Conservation (phyloP, 2,888 invertebrate species). For the Leucoma salicis region DNA sequence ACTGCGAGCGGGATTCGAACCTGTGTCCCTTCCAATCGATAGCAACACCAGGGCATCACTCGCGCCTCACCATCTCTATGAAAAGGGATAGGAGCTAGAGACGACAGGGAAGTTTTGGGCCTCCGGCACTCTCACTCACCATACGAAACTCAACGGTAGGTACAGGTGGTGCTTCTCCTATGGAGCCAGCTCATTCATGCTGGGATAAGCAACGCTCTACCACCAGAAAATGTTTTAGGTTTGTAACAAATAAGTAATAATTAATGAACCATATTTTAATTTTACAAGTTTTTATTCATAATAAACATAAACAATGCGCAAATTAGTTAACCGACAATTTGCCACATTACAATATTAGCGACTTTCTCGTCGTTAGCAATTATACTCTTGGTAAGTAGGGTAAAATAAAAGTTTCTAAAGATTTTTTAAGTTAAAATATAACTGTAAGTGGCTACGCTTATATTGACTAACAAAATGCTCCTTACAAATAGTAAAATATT, state of each 20-base stretch:
- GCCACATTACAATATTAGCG: slow-evolving; percentile 49
- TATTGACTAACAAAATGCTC: slow-evolving; percentile 69
- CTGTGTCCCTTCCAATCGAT: too few relatives aligned
- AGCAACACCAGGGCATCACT: too few relatives aligned
- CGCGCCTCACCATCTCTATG: too few relatives aligned
- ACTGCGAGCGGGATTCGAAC: too few relatives aligned
- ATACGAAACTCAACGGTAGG: too few relatives aligned
- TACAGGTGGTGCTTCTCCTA: too few relatives aligned
- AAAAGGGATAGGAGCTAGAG: too few relatives aligned
- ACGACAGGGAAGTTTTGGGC: too few relatives aligned
- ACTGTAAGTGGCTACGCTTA: slow-evolving; percentile 56
- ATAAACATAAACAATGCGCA: slow-evolving; percentile 79
- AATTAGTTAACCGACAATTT: slow-evolving; percentile 65
- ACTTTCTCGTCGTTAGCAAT: slow-evolving; percentile 43
- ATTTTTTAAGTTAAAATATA: slow-evolving; percentile 47
- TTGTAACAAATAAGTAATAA: slow-evolving; percentile 4
- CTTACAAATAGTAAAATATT: slow-evolving; percentile 50
- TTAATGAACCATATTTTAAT: slow-evolving; percentile 27
- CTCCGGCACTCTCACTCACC: too few relatives aligned
- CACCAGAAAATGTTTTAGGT: too few relatives aligned
- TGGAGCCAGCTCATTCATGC: too few relatives aligned
- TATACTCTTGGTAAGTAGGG: slow-evolving; percentile 47
- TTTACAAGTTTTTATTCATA: slow-evolving; percentile 70
- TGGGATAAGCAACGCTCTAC: too few relatives aligned
- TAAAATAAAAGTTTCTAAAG: slow-evolving; percentile 48